Evolutionary conservation across 92 coral and sea anemone genomes (phyloP).

Genomic region (Porites evermanni): DNA sequence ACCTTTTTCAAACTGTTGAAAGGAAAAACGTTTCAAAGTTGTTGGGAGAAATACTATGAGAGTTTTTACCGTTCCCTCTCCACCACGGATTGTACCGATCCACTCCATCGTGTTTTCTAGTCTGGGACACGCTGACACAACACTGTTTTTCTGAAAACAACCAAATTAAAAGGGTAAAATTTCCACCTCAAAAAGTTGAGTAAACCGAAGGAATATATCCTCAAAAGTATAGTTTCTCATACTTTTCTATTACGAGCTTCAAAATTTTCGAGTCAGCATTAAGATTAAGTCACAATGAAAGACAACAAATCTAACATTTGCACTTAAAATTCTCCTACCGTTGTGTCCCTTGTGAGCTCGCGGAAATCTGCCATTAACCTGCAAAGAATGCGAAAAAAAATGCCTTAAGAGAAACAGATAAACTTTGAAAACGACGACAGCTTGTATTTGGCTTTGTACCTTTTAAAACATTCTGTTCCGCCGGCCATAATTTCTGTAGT

Average conservation of each 20-base stretch:
- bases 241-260: too few relatives aligned
- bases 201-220: too few relatives aligned
- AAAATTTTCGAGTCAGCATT: too few relatives aligned
- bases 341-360: not conserved
- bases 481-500: not conserved
- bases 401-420: not conserved
- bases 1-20: too few relatives aligned
- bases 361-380: constrained; percentile 28
- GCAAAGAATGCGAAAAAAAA: not conserved
- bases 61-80: constrained; percentile 80
- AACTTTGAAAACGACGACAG: not conserved
- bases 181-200: too few relatives aligned
- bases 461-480: not conserved
- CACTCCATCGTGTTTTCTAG: constrained; percentile 74
- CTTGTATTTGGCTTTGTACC: not conserved
- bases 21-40: too few relatives aligned
- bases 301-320: not conserved
- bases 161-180: not conserved
- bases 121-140: constrained; percentile 84
- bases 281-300: too few relatives aligned
- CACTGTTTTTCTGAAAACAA: constrained; percentile 46
- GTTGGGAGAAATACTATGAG: too few relatives aligned
- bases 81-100: constrained; percentile 91
- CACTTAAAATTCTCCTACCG: not conserved
- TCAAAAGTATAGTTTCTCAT: too few relatives aligned